phyloP scores from a whole-genome alignment of 2,797 vertebrate species.

The Dicrostonyx torquatus region DNA sequence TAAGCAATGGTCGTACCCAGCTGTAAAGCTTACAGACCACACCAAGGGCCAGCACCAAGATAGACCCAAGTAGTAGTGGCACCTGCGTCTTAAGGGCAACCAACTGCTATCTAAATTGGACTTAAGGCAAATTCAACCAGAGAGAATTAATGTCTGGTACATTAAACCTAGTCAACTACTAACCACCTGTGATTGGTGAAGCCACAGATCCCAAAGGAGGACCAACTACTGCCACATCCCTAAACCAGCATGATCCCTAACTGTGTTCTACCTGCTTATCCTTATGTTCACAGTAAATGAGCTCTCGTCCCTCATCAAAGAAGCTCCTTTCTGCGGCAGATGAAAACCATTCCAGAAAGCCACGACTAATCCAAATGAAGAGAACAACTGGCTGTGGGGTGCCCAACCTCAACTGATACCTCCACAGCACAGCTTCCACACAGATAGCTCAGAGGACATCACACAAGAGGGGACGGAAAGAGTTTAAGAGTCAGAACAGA shows the following conservation, averaged over 20 bases:
- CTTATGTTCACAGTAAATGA: neutral
- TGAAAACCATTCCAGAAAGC: neutral
- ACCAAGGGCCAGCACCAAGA: neutral
- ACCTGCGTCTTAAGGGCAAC: neutral
- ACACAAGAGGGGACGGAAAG: neutral
- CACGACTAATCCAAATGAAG: neutral
- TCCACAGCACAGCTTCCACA: neutral
- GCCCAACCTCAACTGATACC: neutral
- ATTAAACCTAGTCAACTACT: neutral
- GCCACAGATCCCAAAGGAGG: neutral
- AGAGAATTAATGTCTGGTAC: neutral
- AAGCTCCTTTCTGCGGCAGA: neutral
- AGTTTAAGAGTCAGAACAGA: neutral
- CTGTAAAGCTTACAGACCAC: neutral
- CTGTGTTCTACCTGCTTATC: too few relatives aligned
- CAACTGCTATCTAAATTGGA: neutral
- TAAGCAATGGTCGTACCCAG: neutral
- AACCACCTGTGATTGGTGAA: neutral
- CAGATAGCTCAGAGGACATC: too few relatives aligned
- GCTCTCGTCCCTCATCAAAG: neutral
- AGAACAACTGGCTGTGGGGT: too few relatives aligned
- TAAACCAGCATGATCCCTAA: neutral
- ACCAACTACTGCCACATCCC: neutral
- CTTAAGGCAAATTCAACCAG: neutral
- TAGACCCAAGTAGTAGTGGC: neutral